These are phyloP conservation scores for Buteo buteo DNA, from an alignment of 2,113 vertebrate species.

Conservation along the genomic window DNA sequence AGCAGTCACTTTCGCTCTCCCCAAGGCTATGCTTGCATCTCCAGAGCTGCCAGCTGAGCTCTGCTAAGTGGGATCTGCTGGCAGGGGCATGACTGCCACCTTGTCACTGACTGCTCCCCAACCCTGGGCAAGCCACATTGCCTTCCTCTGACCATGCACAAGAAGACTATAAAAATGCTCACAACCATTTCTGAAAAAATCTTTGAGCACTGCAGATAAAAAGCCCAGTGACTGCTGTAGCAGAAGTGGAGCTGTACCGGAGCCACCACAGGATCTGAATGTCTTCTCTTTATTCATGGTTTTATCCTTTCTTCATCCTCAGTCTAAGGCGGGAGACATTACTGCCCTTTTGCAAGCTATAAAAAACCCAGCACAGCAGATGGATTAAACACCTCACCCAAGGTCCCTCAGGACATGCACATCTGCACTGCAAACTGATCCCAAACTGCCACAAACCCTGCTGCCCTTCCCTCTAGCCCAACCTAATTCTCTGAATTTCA, in stretches of 20 bases:
- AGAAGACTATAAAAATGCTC: not conserved
- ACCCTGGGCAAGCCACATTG: not conserved
- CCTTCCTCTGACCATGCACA: not conserved
- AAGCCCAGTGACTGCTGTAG: not conserved
- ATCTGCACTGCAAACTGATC: not conserved
- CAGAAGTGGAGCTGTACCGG: not conserved
- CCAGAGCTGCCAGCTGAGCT: not conserved
- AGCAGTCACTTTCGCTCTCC: not conserved
- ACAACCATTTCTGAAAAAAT: not conserved
- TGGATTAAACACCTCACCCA: not conserved
- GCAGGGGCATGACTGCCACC: not conserved
- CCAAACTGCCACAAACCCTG: not conserved
- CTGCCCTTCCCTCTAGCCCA: constrained; percentile 1
- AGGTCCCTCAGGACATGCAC: not conserved
- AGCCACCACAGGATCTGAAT: not conserved
- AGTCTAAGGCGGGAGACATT: not conserved
- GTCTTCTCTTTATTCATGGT: not conserved
- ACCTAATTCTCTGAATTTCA: constrained; percentile 28
- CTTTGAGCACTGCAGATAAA: not conserved
- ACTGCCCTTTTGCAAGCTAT: not conserved
- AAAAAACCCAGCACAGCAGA: not conserved
- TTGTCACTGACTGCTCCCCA: not conserved
- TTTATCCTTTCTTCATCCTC: not conserved
- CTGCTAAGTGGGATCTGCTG: not conserved
- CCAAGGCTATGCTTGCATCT: not conserved